A percentile compares a stretch with the other conserved stretches of the same genome.
These are phyloP conservation scores for Cryptus armator DNA, from an alignment of 2,888 invertebrate genomes.

Conservation along the genomic window DNA sequence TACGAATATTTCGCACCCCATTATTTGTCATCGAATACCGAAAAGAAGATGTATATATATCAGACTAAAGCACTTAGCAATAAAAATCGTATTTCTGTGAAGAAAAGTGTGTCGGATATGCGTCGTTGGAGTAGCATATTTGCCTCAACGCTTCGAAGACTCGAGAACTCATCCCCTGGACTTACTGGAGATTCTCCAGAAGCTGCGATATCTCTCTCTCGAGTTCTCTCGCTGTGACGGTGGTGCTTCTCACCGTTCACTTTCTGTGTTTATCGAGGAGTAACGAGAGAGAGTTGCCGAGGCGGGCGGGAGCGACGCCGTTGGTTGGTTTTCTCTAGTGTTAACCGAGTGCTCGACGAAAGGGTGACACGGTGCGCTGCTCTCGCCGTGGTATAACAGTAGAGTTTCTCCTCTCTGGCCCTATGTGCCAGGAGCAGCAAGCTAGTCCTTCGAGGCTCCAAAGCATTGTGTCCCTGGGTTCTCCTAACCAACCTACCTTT, in stretches of 20 bases:
- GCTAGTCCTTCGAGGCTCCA: constrained; percentile 47
- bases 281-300: constrained; percentile 59
- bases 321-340: constrained; percentile 44
- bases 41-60: too few relatives aligned
- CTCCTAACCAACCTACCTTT: constrained; percentile 35
- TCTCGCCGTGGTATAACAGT: background rate
- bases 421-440: constrained; percentile 24
- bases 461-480: constrained; percentile 55
- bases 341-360: constrained; percentile 51
- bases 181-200: constrained; percentile 1
- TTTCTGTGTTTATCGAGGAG: constrained; percentile 59
- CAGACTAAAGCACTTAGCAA: background rate
- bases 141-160: background rate
- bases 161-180: constrained; percentile 2
- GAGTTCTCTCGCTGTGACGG: constrained; percentile 11
- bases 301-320: background rate
- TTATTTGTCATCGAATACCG: background rate
- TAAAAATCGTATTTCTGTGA: constrained; percentile 20
- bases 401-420: constrained; percentile 20
- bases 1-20: background rate
- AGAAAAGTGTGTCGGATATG: background rate
- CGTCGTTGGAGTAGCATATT: background rate
- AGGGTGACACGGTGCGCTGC: constrained; percentile 42
- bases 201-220: background rate
- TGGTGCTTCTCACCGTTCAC: constrained; percentile 35